Conservation (phyloP, 2,113 vertebrate species). For the Pelecanus crispus region DNA sequence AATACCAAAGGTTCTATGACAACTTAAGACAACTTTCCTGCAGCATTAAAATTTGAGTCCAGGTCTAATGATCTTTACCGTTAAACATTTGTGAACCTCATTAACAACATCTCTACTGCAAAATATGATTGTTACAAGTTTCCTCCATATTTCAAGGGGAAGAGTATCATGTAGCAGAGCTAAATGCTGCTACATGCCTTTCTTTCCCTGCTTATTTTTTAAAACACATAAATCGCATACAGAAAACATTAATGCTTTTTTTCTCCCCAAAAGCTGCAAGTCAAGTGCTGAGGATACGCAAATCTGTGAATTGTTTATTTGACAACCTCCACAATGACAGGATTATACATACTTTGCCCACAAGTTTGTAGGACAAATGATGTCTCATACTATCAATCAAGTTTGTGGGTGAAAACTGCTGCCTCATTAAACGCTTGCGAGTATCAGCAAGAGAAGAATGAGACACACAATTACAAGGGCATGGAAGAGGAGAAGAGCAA, state of each 20-base stretch:
- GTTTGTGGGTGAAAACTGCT: neutral
- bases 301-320: neutral
- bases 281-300: neutral
- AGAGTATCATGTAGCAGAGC: neutral
- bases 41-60: neutral
- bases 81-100: neutral
- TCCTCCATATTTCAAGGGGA: neutral
- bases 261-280: neutral
- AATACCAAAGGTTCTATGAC: neutral
- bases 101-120: neutral
- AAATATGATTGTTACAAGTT: neutral
- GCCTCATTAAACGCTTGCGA: neutral
- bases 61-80: neutral
- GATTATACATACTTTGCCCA: neutral
- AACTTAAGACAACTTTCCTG: neutral
- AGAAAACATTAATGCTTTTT: neutral
- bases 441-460: neutral
- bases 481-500: neutral
- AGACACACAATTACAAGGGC: neutral
- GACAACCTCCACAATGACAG: neutral
- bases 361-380: neutral
- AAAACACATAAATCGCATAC: neutral
- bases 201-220: neutral
- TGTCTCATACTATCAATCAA: neutral
- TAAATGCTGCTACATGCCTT: neutral